Conservation (phyloP, 2,888 invertebrate genomes). For the Teinopalpus imperialis region DNA sequence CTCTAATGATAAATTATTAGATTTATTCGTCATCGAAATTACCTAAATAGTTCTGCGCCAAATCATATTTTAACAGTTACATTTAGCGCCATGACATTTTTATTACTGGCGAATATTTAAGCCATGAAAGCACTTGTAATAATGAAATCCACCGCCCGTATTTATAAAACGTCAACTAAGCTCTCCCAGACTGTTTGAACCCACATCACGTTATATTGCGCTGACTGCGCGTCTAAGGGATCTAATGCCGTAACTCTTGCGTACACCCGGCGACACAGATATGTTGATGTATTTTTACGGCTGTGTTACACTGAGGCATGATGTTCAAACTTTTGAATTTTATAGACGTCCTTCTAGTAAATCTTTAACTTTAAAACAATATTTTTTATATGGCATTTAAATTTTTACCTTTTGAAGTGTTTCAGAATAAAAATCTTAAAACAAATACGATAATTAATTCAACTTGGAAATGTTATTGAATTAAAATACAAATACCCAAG, state of each 20-base stretch:
- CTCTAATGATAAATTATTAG: no score
- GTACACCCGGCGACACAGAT: slow-evolving; percentile 24
- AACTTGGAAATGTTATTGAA: no score
- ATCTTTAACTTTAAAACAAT: slow-evolving; percentile 16
- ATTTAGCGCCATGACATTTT: slow-evolving; percentile 14
- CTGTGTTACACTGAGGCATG: slow-evolving; percentile 1
- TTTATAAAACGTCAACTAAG: slow-evolving; percentile 45
- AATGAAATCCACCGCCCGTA: slow-evolving; percentile 33
- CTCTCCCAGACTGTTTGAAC: slow-evolving; percentile 32
- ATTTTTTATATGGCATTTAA: slow-evolving; percentile 3
- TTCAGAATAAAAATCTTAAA: no score
- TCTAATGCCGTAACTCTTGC: slow-evolving; percentile 21
- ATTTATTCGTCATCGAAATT: no score
- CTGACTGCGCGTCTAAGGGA: slow-evolving; percentile 40
- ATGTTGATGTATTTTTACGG: slow-evolving; percentile 19
- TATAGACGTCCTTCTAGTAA: slow-evolving; percentile 6
- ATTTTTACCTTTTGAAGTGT: slow-evolving; percentile 1
- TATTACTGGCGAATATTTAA: slow-evolving; percentile 12
- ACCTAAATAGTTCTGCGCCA: neutral
- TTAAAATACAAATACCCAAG: no score
- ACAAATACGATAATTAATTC: no score
- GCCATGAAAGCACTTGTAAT: slow-evolving; percentile 29
- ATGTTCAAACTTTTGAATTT: slow-evolving; percentile 18
- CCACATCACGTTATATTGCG: slow-evolving; percentile 42
- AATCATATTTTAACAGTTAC: neutral